phyloP scores from a whole-genome alignment of 2,113 vertebrate species.

The Nycticryphes semicollaris region DNA sequence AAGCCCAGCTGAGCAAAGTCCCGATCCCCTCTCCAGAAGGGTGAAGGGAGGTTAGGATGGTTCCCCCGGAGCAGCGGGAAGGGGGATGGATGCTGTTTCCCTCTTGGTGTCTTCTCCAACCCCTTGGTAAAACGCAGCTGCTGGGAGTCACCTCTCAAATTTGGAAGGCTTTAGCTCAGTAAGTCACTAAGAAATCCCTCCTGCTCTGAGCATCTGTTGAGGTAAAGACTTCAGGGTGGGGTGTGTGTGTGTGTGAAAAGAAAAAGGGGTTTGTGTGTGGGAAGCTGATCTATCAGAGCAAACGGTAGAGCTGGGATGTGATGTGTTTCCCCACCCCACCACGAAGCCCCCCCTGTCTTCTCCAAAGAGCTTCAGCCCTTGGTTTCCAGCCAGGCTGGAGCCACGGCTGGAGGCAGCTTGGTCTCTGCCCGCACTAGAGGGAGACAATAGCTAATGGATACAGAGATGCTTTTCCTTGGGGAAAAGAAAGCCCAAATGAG shows the following conservation, averaged over 20 bases:
- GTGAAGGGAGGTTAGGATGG: not conserved
- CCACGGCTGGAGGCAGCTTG: not conserved
- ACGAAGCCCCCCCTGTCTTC: accelerated
- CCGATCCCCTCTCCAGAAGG: not conserved
- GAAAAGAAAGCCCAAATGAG: not conserved
- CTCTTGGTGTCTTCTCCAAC: not conserved
- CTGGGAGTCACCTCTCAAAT: accelerated
- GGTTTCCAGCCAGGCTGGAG: not conserved
- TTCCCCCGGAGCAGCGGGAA: not conserved
- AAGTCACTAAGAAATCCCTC: not conserved
- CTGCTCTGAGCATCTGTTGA: not conserved
- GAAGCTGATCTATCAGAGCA: not conserved
- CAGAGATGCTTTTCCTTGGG: not conserved
- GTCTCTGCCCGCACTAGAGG: constrained; percentile 51
- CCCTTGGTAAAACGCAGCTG: not conserved
- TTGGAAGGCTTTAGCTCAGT: not conserved
- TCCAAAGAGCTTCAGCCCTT: not conserved
- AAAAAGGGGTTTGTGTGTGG: accelerated
- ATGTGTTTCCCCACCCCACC: accelerated
- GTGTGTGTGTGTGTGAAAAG: no score
- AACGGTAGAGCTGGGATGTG: not conserved
- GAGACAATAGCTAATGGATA: constrained; percentile 62
- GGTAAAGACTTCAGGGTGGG: no score
- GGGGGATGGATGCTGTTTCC: not conserved
- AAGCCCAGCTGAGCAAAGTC: not conserved